These are phyloP conservation scores for Hermatobates lingyangjiaoensis DNA, from an alignment of 1,140 invertebrate species.

Conservation along the genomic window DNA sequence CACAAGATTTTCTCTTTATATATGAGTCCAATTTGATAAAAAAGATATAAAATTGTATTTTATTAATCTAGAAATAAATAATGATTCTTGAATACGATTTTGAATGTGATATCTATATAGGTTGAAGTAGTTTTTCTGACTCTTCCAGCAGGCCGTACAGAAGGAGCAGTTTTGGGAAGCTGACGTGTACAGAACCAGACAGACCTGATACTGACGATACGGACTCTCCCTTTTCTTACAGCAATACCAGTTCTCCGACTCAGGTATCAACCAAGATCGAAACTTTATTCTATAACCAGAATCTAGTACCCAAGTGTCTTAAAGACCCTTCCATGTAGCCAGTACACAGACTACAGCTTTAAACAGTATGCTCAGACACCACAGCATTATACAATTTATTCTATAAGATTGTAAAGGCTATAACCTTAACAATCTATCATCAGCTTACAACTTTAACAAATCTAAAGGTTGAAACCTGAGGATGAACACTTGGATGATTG, in stretches of 20 bases:
- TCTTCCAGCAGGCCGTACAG: neutral
- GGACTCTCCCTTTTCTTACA: conserved; percentile 52
- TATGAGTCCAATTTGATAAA: neutral
- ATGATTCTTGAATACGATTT: neutral
- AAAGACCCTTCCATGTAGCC: neutral
- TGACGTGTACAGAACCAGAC: conserved; percentile 32
- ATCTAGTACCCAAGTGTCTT: neutral
- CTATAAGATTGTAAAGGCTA: neutral
- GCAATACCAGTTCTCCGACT: conserved; percentile 48
- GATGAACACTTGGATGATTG: neutral
- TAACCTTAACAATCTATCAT: too few relatives aligned
- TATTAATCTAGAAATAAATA: neutral
- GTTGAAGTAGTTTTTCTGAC: neutral
- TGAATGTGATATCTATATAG: too few relatives aligned
- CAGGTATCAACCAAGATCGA: conserved; percentile 24
- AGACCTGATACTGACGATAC: conserved; percentile 38
- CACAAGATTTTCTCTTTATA: neutral
- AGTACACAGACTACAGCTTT: neutral
- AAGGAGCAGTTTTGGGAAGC: conserved; percentile 14
- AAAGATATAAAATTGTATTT: neutral
- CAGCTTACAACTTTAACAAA: too few relatives aligned
- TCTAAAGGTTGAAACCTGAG: neutral
- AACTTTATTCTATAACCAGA: neutral
- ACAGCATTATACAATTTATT: neutral
- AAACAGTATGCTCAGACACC: too few relatives aligned